A percentile compares a stretch with the other conserved stretches of the same genome.
These are phyloP conservation scores for Gephyroberyx darwinii DNA, from an alignment of 2,797 vertebrate species.

Conservation along the genomic window DNA sequence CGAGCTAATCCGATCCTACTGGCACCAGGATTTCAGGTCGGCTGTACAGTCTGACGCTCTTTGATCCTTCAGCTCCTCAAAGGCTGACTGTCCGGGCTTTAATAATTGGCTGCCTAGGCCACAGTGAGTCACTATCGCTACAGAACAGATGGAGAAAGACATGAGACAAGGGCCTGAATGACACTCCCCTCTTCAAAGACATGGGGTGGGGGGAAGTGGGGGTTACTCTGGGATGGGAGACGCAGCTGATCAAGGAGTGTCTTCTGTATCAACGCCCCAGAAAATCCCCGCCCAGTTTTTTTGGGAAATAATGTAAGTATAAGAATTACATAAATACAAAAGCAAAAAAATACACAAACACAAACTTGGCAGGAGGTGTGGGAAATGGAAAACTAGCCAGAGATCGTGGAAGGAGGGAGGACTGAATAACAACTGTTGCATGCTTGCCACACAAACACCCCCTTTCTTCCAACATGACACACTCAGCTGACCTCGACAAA, in stretches of 20 bases:
- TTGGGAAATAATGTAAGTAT: neutral
- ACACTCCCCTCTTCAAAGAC: neutral
- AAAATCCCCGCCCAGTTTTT: neutral
- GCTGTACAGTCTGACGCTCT: constrained; percentile 26
- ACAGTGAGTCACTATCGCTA: neutral
- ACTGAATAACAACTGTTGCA: constrained; percentile 1
- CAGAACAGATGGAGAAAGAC: constrained; percentile 1
- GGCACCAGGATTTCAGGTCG: constrained; percentile 44
- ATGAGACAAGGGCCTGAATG: neutral
- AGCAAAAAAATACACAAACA: neutral
- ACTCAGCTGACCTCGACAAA: constrained; percentile 36
- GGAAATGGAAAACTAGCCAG: neutral
- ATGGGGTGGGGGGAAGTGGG: neutral
- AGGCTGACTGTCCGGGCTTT: constrained; percentile 6
- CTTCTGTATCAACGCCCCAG: neutral
- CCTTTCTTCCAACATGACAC: constrained; percentile 19
- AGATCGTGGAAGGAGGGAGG: neutral
- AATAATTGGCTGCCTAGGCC: constrained; percentile 7
- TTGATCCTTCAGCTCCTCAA: constrained; percentile 41
- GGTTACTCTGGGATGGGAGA: neutral
- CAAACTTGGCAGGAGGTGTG: neutral
- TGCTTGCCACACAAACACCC: constrained; percentile 16
- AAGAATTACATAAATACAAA: neutral
- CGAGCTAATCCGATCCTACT: constrained; percentile 43
- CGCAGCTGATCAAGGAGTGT: neutral